phyloP scores from a whole-genome alignment of 2,113 vertebrate species.

The Phyllostomus discolor region DNA sequence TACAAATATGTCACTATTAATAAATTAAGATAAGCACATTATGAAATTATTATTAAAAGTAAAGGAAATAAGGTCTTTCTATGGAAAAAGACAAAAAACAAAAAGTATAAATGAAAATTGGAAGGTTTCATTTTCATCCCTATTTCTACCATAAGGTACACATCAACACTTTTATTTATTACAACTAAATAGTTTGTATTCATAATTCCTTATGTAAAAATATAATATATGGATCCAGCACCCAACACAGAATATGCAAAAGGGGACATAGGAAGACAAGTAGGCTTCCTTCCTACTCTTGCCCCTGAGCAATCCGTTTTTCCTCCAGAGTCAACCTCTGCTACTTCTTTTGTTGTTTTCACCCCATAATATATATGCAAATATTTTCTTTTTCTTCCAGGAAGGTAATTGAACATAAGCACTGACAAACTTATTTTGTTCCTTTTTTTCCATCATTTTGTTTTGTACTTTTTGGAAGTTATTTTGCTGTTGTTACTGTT shows the following conservation, averaged over 20 bases:
- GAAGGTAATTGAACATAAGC: background rate
- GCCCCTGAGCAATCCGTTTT: background rate
- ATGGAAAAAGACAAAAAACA: background rate
- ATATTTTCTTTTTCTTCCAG: background rate
- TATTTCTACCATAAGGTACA: background rate
- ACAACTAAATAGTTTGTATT: background rate
- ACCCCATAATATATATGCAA: background rate
- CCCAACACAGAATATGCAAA: background rate
- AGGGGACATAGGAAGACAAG: background rate
- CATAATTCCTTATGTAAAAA: background rate
- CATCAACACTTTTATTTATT: background rate
- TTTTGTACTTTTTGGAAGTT: background rate
- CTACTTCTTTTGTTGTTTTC: background rate
- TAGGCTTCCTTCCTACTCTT: background rate
- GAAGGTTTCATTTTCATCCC: background rate
- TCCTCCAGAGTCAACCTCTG: background rate
- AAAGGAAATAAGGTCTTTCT: background rate
- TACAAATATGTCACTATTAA: background rate
- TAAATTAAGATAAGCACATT: background rate
- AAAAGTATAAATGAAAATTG: background rate
- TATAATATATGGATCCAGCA: background rate
- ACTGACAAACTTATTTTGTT: background rate
- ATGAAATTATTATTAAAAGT: background rate
- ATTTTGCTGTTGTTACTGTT: background rate
- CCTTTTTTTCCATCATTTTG: background rate